phyloP scores from a whole-genome alignment of 2,797 vertebrate genomes.

The Gastrophryne carolinensis region DNA sequence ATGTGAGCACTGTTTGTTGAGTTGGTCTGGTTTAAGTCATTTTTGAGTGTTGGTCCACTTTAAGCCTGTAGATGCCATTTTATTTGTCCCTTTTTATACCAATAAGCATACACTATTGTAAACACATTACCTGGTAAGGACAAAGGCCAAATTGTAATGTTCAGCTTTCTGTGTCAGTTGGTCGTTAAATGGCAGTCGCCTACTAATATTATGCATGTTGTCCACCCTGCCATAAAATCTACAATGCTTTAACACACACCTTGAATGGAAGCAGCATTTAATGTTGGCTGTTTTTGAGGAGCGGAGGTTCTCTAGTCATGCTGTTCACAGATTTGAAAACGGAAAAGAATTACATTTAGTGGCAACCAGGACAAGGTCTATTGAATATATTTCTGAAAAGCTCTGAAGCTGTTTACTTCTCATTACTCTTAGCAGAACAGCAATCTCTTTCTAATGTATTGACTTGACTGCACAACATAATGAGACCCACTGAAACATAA shows the following conservation, averaged over 20 bases:
- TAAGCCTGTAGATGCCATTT: no score
- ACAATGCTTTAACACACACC: neutral
- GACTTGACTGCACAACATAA: neutral
- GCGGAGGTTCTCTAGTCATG: neutral
- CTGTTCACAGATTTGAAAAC: neutral
- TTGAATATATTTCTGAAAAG: neutral
- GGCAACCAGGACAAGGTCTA: neutral
- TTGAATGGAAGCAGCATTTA: neutral
- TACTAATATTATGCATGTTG: neutral
- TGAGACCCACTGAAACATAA: neutral
- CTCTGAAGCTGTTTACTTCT: neutral
- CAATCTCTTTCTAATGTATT: neutral
- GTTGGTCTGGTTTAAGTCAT: no score
- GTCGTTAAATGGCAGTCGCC: neutral
- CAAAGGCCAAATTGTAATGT: slow-evolving; percentile 25
- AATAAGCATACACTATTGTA: no score
- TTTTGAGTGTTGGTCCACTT: no score
- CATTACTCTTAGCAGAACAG: neutral
- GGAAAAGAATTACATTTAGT: neutral
- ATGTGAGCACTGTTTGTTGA: no score
- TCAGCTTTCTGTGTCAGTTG: no score
- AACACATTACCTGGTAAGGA: no score
- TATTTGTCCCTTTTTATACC: no score
- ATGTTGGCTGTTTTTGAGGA: neutral
- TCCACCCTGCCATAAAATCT: neutral